Evolutionary conservation across 2,113 vertebrate genomes (phyloP).

Genomic region (Actinemys pallida): DNA sequence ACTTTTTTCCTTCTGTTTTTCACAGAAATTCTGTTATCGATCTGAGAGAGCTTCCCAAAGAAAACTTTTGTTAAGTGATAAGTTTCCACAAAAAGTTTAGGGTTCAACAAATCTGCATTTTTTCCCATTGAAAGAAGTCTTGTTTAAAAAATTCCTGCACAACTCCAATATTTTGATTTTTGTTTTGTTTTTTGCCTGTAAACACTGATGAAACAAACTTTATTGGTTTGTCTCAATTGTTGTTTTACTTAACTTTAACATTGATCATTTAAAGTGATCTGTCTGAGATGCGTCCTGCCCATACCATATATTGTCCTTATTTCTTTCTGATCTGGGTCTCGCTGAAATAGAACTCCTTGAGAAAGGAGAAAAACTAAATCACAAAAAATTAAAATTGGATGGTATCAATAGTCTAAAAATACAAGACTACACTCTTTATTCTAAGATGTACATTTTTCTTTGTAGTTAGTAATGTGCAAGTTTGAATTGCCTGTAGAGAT

Average conservation of each 20-base stretch:
- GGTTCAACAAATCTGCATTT: background rate
- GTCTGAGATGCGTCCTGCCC: background rate
- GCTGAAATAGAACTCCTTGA: background rate
- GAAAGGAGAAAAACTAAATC: background rate
- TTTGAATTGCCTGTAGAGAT: constrained; percentile 30
- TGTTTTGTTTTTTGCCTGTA: background rate
- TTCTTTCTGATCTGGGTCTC: background rate
- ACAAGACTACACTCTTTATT: background rate
- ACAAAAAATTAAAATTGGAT: background rate
- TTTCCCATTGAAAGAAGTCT: background rate
- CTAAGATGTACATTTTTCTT: background rate
- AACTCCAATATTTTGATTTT: background rate
- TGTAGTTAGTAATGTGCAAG: constrained; percentile 25
- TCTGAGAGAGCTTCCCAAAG: background rate
- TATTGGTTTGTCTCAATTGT: background rate
- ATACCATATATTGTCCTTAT: background rate
- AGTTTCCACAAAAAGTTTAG: background rate
- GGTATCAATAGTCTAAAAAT: background rate
- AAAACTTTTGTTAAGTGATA: background rate
- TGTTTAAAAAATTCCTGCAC: background rate
- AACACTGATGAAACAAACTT: background rate
- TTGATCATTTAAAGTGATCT: background rate
- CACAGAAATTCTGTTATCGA: background rate
- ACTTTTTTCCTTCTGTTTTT: background rate
- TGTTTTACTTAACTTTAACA: background rate